Percentiles rank a stretch among this genome's conserved stretches.
phyloP scores from a whole-genome alignment of 2,888 invertebrate genomes.

The Unio pictorum region DNA sequence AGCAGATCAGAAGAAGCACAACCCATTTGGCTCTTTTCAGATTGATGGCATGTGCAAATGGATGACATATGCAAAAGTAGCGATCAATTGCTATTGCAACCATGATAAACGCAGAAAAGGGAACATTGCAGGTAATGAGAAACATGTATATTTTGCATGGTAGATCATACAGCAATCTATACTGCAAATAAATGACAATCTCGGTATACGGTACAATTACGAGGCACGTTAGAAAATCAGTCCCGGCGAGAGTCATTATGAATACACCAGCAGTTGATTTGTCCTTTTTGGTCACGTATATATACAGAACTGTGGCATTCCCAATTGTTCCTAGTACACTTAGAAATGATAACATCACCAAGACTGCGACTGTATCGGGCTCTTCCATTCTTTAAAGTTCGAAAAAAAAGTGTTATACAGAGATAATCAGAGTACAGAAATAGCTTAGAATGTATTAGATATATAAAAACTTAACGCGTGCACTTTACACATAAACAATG shows the following conservation, averaged over 20 bases:
- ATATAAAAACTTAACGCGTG: too few relatives aligned
- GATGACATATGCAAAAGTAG: constrained; percentile 66
- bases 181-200: constrained; percentile 50
- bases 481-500: too few relatives aligned
- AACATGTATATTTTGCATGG: constrained; percentile 64
- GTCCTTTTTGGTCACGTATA: constrained; percentile 58
- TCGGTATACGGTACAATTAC: constrained; percentile 60
- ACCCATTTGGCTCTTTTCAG: constrained; percentile 42
- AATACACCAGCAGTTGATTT: constrained; percentile 62
- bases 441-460: too few relatives aligned
- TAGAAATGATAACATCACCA: constrained; percentile 57
- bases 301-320: constrained; percentile 66
- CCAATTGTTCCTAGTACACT: constrained; percentile 63
- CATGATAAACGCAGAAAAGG: constrained; percentile 66
- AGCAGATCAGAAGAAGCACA: constrained; percentile 35
- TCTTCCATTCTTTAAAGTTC: constrained; percentile 17
- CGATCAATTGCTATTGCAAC: constrained; percentile 62
- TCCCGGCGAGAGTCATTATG: constrained; percentile 60
- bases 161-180: constrained; percentile 45
- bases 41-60: constrained; percentile 58
- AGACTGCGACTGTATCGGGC: constrained; percentile 32
- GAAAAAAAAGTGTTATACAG: too few relatives aligned
- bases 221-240: constrained; percentile 59
- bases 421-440: too few relatives aligned
- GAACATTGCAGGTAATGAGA: constrained; percentile 64